A percentile compares a stretch with the other conserved stretches of the same genome.
phyloP scores from a whole-genome alignment of 35 echinoderm and acorn worm genomes.

The Acanthaster planci region DNA sequence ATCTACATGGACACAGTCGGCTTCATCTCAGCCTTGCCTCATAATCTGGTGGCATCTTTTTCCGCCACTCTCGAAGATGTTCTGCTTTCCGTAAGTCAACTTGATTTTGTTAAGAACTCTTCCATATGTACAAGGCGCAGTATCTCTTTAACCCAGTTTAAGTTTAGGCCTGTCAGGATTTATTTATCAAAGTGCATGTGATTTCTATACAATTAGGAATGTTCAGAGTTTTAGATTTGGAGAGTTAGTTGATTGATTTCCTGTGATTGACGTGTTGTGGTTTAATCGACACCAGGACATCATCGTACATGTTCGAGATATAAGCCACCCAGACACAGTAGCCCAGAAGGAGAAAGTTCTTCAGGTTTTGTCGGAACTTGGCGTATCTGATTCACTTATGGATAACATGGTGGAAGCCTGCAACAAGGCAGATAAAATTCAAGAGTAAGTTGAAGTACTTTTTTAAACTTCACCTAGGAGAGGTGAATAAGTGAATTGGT shows the following conservation, averaged over 20 bases:
- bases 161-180: too few species aligned
- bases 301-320: constrained; percentile 74
- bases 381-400: constrained; percentile 52
- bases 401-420: constrained; percentile 81
- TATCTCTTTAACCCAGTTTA: too few species aligned
- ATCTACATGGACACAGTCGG: constrained; percentile 95
- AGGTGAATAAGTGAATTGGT: not conserved
- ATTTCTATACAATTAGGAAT: too few species aligned
- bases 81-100: constrained; percentile 74
- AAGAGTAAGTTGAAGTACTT: not conserved
- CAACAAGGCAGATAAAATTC: constrained; percentile 71
- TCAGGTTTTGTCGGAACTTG: constrained; percentile 58
- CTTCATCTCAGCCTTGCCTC: constrained; percentile 83
- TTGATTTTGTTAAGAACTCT: too few species aligned
- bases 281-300: constrained; percentile 48
- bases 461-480: not conserved
- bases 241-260: too few species aligned
- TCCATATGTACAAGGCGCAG: too few species aligned
- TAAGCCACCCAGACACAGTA: constrained; percentile 82
- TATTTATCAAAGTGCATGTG: too few species aligned
- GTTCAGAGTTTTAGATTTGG: too few species aligned
- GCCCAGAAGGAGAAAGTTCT: constrained; percentile 68
- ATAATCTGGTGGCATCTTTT: constrained; percentile 75
- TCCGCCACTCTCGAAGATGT: constrained; percentile 91
- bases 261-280: too few species aligned